Percentiles rank a stretch among this genome's conserved stretches.
These are phyloP conservation scores for Steinernema scapterisci DNA, from an alignment of 2,888 invertebrate genomes.

Conservation along the genomic window DNA sequence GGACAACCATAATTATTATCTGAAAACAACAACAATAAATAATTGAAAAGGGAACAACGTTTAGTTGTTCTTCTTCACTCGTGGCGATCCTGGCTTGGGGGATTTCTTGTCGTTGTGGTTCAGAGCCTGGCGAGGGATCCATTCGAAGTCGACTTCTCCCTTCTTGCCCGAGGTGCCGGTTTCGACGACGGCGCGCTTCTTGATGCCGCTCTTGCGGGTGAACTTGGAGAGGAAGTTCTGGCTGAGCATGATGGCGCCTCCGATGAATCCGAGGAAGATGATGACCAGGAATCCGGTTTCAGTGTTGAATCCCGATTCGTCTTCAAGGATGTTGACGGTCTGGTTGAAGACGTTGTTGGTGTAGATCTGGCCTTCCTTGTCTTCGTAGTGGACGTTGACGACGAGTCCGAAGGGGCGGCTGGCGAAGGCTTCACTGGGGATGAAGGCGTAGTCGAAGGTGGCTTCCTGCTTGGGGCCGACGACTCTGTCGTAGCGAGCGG, in stretches of 20 bases:
- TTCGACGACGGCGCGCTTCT: conserved; percentile 72
- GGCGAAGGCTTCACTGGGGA: conserved; percentile 93
- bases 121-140: conserved; percentile 83
- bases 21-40: conserved; percentile 28
- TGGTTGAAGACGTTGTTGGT: conserved; percentile 95
- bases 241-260: conserved; percentile 78
- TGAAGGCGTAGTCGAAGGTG: conserved; percentile 90
- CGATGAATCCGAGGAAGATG: conserved; percentile 86
- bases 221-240: conserved; percentile 68
- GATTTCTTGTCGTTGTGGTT: conserved; percentile 26
- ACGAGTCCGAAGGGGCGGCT: conserved; percentile 94
- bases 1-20: conserved; percentile 28
- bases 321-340: conserved; percentile 90
- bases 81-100: conserved; percentile 26
- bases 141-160: conserved; percentile 90
- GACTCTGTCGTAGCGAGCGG: conserved; percentile 82
- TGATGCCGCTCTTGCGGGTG: conserved; percentile 32
- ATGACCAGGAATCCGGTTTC: conserved; percentile 98
- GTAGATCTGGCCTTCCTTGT: conserved; percentile 75
- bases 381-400: conserved; percentile 71
- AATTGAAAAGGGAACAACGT: conserved; percentile 7
- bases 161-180: conserved; percentile 86
- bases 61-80: conserved; percentile 26
- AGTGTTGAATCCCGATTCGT: conserved; percentile 94
- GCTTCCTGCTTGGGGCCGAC: conserved; percentile 90